Percentiles rank a stretch among this genome's conserved stretches.
phyloP scores from a whole-genome alignment of 1,140 invertebrate species.

The Hyphantria cunea region DNA sequence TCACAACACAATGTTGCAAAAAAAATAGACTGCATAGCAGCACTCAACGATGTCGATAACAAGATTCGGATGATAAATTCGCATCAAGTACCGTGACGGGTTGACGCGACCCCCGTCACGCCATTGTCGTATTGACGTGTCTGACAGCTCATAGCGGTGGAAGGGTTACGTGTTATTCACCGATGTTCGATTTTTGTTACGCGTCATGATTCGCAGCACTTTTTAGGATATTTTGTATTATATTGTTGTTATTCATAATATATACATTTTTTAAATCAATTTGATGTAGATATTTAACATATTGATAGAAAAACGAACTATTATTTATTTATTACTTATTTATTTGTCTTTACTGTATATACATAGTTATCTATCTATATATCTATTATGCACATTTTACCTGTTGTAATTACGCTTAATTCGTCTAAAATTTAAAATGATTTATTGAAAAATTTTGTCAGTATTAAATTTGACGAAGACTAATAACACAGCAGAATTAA shows the following conservation, averaged over 20 bases:
- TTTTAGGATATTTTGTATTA: not conserved
- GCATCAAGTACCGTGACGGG: conserved; percentile 27
- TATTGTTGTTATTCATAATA: too few species aligned
- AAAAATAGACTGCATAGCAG: not conserved
- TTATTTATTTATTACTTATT: too few species aligned
- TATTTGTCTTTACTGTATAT: too few species aligned
- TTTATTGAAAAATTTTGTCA: conserved; percentile 9
- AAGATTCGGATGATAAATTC: conserved; percentile 40
- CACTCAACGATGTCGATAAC: conserved; percentile 38
- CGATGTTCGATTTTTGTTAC: conserved; percentile 23
- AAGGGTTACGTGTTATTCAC: conserved; percentile 29
- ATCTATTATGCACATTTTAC: too few species aligned
- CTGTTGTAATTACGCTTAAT: too few species aligned
- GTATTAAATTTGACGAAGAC: conserved; percentile 15
- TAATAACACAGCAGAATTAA: conserved; percentile 1
- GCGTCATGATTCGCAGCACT: conserved; percentile 13
- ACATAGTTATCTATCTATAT: too few species aligned
- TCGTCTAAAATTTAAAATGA: too few species aligned
- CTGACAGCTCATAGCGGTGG: conserved; percentile 5
- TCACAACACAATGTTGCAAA: not conserved
- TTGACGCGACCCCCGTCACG: conserved; percentile 38
- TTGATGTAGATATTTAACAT: too few species aligned
- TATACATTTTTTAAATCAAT: too few species aligned
- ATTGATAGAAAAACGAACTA: too few species aligned
- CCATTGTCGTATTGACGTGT: conserved; percentile 41